Evolutionary conservation across 2,797 vertebrate genomes (phyloP).

Genomic region (Sebastes minor): DNA sequence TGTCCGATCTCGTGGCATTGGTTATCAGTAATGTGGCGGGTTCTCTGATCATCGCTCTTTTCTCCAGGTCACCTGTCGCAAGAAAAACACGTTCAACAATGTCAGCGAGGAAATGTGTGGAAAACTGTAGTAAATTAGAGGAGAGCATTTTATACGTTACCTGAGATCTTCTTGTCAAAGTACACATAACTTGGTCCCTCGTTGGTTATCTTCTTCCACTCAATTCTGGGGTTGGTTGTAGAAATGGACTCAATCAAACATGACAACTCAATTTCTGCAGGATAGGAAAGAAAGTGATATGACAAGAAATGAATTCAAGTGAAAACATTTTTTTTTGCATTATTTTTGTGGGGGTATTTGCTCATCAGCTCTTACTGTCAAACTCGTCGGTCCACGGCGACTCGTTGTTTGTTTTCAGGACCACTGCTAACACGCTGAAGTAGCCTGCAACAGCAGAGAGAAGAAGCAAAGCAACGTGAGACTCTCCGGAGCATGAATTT

Average conservation of each 20-base stretch:
- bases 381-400: constrained; percentile 94
- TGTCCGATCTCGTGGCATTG: constrained; percentile 92
- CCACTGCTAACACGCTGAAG: constrained; percentile 84
- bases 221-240: constrained; percentile 89
- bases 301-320: not conserved
- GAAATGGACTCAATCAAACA: constrained; percentile 93
- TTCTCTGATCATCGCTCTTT: constrained; percentile 88
- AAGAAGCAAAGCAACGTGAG: constrained; percentile 38
- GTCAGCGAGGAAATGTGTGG: not conserved
- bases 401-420: constrained; percentile 85
- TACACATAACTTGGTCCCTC: constrained; percentile 92
- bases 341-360: not conserved
- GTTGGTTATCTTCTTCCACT: constrained; percentile 96
- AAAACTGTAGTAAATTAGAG: fast-evolving
- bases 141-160: constrained; percentile 65
- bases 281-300: not conserved
- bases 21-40: constrained; percentile 89
- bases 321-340: fast-evolving
- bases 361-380: constrained; percentile 87
- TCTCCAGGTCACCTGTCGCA: constrained; percentile 87
- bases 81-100: not conserved
- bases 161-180: constrained; percentile 89
- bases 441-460: constrained; percentile 83
- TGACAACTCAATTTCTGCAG: constrained; percentile 89
- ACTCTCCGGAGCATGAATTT: constrained; percentile 33